Conservation (phyloP, 2,888 invertebrate species). For the Chaetogeoica ovagalla region DNA sequence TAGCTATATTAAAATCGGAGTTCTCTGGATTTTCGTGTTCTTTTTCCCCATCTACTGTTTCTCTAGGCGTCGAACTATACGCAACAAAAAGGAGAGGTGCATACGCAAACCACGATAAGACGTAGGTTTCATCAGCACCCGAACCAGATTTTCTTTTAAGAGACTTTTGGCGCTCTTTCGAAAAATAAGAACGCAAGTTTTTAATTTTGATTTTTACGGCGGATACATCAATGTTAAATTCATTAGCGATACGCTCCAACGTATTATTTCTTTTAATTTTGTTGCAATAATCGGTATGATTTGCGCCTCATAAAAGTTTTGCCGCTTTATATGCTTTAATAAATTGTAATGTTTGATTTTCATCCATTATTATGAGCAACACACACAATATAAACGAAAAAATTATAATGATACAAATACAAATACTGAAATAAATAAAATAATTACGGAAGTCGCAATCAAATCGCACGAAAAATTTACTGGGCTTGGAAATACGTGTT, state of each 20-base stretch:
- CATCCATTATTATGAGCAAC: constrained; percentile 20
- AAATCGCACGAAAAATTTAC: too few relatives aligned
- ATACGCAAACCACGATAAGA: constrained; percentile 49
- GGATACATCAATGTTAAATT: constrained; percentile 41
- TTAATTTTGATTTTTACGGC: constrained; percentile 48
- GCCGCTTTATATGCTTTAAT: constrained; percentile 18
- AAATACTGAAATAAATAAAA: too few relatives aligned
- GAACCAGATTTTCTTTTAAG: constrained; percentile 47
- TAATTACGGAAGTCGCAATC: too few relatives aligned
- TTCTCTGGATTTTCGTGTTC: constrained; percentile 21
- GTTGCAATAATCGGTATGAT: constrained; percentile 31
- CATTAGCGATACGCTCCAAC: constrained; percentile 29
- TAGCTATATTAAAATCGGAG: constrained; percentile 31
- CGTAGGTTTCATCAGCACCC: constrained; percentile 43
- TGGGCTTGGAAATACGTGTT: constrained; percentile 27
- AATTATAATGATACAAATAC: too few relatives aligned
- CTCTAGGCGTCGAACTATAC: constrained; percentile 48
- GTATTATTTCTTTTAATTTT: constrained; percentile 31
- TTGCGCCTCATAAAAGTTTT: constrained; percentile 39
- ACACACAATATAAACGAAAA: too few relatives aligned
- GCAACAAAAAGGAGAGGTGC: constrained; percentile 46
- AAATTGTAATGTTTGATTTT: constrained; percentile 29
- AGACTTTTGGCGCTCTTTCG: constrained; percentile 52
- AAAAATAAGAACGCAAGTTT: constrained; percentile 51
- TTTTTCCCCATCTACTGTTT: constrained; percentile 18